These are phyloP conservation scores for Drosophila barbarae DNA, from an alignment of 2,888 invertebrate species.

Conservation along the genomic window DNA sequence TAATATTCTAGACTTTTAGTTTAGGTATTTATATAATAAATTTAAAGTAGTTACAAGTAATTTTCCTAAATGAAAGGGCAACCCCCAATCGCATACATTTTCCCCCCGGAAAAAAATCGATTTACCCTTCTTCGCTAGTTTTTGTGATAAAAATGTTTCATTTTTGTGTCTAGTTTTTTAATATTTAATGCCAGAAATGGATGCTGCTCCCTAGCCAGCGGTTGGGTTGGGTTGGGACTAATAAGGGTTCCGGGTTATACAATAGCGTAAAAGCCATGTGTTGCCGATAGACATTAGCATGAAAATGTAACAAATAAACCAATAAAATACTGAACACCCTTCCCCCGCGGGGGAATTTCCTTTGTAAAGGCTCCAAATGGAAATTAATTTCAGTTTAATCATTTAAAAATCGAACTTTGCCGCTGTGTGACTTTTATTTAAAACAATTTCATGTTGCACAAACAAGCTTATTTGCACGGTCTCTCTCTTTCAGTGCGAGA, in stretches of 20 bases:
- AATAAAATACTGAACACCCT: slow-evolving; percentile 42
- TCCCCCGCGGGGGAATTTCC: slow-evolving; percentile 11
- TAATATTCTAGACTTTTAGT: not conserved
- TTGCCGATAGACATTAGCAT: slow-evolving; percentile 73
- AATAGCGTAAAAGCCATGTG: slow-evolving; percentile 60
- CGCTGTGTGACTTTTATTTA: slow-evolving; percentile 66
- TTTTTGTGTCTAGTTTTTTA: slow-evolving; percentile 71
- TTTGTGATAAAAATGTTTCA: slow-evolving; percentile 71
- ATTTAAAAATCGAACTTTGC: slow-evolving; percentile 69
- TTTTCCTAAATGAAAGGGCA: not conserved
- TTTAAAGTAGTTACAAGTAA: too few species aligned
- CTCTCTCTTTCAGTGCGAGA: slow-evolving; percentile 52
- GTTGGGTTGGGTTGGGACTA: slow-evolving; percentile 11
- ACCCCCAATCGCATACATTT: not conserved
- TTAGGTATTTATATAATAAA: not conserved
- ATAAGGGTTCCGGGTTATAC: slow-evolving; percentile 30
- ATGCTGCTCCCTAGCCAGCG: slow-evolving; percentile 3
- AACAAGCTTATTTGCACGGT: slow-evolving; percentile 48
- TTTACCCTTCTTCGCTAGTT: slow-evolving; percentile 36
- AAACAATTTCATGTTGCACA: slow-evolving; percentile 60
- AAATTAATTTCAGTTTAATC: slow-evolving; percentile 72
- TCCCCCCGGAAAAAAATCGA: not conserved
- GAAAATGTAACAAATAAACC: slow-evolving; percentile 68
- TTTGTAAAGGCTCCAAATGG: slow-evolving; percentile 41
- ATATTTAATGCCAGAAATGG: slow-evolving; percentile 65